These are phyloP conservation scores for Chloroceryle aenea DNA, from an alignment of 2,113 vertebrate species.

Conservation along the genomic window DNA sequence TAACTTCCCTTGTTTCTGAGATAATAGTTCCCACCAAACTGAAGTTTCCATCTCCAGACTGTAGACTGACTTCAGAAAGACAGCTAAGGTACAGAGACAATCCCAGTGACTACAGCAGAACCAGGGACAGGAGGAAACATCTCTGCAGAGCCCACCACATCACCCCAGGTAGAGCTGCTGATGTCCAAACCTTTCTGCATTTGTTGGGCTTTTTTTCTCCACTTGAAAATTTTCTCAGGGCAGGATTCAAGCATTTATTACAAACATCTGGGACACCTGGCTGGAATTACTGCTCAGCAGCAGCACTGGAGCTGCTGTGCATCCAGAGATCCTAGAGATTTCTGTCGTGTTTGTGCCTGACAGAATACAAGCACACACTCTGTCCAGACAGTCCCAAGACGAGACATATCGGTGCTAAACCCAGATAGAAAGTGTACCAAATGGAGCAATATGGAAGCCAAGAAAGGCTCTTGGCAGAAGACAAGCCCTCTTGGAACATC, in stretches of 20 bases:
- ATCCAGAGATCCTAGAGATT: conserved; percentile 49
- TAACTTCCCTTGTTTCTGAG: not conserved
- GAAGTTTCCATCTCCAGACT: not conserved
- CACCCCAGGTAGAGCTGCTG: not conserved
- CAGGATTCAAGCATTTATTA: conserved; percentile 21
- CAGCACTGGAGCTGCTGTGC: conserved; percentile 15
- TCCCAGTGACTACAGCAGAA: not conserved
- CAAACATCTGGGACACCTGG: conserved; percentile 59
- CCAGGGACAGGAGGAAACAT: not conserved
- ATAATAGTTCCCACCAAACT: not conserved
- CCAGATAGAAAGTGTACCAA: not conserved
- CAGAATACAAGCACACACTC: not conserved
- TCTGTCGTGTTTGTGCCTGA: conserved; percentile 1
- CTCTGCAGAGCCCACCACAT: not conserved
- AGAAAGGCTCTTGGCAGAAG: conserved; percentile 24
- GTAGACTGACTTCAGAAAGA: not conserved
- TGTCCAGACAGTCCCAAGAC: not conserved
- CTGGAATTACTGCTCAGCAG: conserved; percentile 53
- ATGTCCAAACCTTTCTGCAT: not conserved
- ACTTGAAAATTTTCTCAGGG: conserved; percentile 17
- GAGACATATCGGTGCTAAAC: conserved; percentile 2
- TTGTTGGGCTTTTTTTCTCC: not conserved
- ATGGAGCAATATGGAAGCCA: not conserved
- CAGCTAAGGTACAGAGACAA: not conserved
- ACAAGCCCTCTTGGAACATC: not conserved